phyloP scores from a whole-genome alignment of 1,140 invertebrate genomes.

The Amphibalanus amphitrite region DNA sequence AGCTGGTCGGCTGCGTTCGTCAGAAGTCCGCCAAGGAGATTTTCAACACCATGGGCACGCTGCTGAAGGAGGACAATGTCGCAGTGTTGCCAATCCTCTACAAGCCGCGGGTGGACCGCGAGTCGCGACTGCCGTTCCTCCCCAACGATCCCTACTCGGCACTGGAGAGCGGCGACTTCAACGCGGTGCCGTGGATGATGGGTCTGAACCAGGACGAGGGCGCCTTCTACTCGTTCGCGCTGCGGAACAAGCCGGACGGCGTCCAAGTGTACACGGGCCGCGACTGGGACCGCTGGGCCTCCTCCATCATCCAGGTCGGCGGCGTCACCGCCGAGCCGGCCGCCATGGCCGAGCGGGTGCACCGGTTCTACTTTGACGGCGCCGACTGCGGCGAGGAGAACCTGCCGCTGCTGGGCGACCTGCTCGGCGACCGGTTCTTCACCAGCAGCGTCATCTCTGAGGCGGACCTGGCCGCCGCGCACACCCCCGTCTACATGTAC shows the following conservation, averaged over 20 bases:
- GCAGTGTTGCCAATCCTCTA: constrained; percentile 37
- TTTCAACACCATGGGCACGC: constrained; percentile 28
- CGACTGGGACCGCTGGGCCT: constrained; percentile 55
- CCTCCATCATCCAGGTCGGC: constrained; percentile 56
- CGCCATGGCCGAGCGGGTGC: constrained; percentile 34
- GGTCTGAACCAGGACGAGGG: constrained; percentile 89
- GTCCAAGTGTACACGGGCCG: constrained; percentile 26
- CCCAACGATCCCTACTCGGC: constrained; percentile 64
- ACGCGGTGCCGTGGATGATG: constrained; percentile 78
- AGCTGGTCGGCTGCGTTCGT: constrained; percentile 57
- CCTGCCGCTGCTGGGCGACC: constrained; percentile 65
- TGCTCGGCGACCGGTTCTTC: constrained; percentile 89
- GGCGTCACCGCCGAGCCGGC: constrained; percentile 25
- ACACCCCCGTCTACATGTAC: no score
- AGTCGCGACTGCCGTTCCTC: constrained; percentile 72
- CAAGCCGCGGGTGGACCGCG: constrained; percentile 33
- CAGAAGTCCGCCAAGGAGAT: constrained; percentile 47
- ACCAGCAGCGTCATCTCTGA: constrained; percentile 80
- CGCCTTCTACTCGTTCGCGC: constrained; percentile 71
- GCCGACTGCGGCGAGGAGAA: constrained; percentile 78
- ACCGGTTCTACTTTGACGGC: constrained; percentile 46
- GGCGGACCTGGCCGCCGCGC: constrained; percentile 21
- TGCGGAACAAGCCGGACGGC: constrained; percentile 58
- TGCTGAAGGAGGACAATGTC: constrained; percentile 39
- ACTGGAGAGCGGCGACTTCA: constrained; percentile 66